Evolutionary conservation across 2,113 vertebrate species (phyloP).

Genomic region (Tachycineta bicolor): DNA sequence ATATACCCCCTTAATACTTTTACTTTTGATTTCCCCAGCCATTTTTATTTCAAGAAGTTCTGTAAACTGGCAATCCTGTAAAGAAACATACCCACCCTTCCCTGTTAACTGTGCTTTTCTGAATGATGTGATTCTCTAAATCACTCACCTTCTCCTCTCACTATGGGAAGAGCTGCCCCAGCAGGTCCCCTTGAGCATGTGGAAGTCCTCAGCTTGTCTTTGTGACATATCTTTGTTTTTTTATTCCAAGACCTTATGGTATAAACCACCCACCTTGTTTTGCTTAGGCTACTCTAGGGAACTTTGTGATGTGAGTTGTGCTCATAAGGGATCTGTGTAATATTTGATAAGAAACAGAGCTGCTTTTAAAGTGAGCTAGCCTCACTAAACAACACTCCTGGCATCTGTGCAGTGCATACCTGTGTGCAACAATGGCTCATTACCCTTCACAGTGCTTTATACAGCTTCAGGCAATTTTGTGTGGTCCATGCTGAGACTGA

Average conservation of each 20-base stretch:
- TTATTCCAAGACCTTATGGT: not conserved
- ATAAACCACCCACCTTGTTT: not conserved
- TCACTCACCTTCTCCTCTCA: not conserved
- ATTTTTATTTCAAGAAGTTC: not conserved
- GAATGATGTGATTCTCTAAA: not conserved
- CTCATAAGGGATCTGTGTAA: not conserved
- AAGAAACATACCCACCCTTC: not conserved
- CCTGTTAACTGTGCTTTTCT: rapidly evolving
- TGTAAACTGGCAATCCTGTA: not conserved
- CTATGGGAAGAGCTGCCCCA: not conserved
- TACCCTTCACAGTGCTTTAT: not conserved
- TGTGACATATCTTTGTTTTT: not conserved
- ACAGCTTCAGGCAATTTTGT: not conserved
- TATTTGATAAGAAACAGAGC: not conserved
- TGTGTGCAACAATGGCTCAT: not conserved
- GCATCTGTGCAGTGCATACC: not conserved
- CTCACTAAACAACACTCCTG: not conserved
- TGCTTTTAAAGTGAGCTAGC: not conserved
- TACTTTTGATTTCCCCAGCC: not conserved
- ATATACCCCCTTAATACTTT: not conserved
- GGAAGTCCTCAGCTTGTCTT: not conserved
- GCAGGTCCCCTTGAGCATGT: not conserved
- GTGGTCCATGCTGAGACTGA: not conserved
- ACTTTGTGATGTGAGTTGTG: not conserved
- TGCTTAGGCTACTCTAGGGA: not conserved